These are phyloP conservation scores for Atta cephalotes DNA, from an alignment of 1,140 invertebrate species.

Conservation along the genomic window DNA sequence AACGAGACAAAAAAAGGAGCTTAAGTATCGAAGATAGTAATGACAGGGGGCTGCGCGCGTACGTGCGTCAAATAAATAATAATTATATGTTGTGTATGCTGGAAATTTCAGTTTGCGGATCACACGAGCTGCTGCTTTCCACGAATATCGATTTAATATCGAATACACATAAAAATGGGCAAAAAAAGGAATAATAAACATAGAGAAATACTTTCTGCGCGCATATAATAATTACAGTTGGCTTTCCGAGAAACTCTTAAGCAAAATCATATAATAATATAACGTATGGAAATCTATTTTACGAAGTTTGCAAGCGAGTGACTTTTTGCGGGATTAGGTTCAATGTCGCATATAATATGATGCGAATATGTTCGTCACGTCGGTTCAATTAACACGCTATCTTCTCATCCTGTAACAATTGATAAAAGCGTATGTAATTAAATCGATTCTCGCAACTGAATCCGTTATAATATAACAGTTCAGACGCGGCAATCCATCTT, in stretches of 20 bases:
- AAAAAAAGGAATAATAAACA: neutral
- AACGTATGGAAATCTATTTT: neutral
- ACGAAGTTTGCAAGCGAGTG: neutral
- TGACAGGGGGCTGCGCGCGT: no score
- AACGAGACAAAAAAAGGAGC: neutral
- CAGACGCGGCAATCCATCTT: conserved; percentile 63
- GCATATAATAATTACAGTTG: neutral
- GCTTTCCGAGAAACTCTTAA: neutral
- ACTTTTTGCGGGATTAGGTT: neutral
- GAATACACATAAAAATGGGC: neutral
- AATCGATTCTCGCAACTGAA: conserved; percentile 63
- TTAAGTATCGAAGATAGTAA: conserved; percentile 23
- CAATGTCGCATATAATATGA: neutral
- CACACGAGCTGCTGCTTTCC: neutral
- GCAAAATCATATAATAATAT: neutral
- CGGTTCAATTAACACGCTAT: conserved; percentile 63
- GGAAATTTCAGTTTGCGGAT: conserved; percentile 23
- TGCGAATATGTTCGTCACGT: neutral
- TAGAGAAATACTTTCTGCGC: neutral
- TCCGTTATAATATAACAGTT: conserved; percentile 47
- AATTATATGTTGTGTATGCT: neutral
- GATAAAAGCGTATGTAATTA: conserved; percentile 68
- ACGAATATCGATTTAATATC: conserved; percentile 39
- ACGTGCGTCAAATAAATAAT: conserved; percentile 24
- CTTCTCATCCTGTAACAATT: neutral